Percentiles rank a stretch among this genome's conserved stretches.
Conservation (phyloP, 2,113 vertebrate genomes). For the Peromyscus leucopus region DNA sequence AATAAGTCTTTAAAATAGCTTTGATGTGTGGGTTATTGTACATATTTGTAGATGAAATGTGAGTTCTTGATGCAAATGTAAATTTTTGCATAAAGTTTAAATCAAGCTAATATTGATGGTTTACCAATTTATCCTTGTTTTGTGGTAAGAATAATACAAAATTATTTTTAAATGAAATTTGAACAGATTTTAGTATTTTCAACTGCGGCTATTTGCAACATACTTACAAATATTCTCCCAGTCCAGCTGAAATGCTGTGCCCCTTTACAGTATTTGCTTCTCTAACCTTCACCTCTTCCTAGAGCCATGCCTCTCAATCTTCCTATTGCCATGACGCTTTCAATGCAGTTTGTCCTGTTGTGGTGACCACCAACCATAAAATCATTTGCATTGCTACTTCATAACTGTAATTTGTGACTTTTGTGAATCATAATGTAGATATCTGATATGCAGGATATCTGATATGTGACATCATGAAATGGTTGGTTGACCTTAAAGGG, state of each 20-base stretch:
- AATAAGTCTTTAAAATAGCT: neutral
- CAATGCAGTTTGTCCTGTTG: too few species aligned
- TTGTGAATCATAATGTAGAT: neutral
- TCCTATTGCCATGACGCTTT: neutral
- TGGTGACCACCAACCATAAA: too few species aligned
- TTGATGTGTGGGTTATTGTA: neutral
- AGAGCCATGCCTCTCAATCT: neutral
- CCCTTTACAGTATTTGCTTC: too few species aligned
- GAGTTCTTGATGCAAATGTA: neutral
- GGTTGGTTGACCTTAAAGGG: neutral
- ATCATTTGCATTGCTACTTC: too few species aligned
- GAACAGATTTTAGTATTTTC: neutral
- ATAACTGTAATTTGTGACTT: too few species aligned
- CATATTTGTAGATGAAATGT: neutral
- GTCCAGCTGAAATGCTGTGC: neutral
- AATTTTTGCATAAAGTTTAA: neutral
- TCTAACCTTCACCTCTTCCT: neutral
- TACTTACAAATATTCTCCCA: neutral
- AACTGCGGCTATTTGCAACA: neutral
- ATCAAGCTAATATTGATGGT: neutral
- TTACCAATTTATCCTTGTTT: neutral
- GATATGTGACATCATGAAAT: neutral
- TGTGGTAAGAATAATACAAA: neutral
- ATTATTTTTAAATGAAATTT: neutral
- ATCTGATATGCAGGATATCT: neutral